These are phyloP conservation scores for Drosophila cyrtoloma DNA, from an alignment of 2,888 invertebrate genomes.

Conservation along the genomic window DNA sequence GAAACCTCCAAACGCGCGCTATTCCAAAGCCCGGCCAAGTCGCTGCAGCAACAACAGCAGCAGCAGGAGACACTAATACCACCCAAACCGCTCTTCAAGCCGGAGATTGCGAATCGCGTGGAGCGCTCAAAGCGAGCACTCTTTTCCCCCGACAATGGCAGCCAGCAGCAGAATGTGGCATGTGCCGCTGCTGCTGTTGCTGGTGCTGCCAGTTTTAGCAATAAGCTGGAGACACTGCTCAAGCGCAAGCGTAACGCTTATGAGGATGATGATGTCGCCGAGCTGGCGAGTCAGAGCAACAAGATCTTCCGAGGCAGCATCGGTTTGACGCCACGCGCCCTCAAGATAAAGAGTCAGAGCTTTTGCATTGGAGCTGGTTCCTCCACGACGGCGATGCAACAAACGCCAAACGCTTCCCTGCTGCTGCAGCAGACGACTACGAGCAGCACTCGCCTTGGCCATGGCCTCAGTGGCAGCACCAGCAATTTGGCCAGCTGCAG, in stretches of 20 bases:
- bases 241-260: slow-evolving; percentile 81
- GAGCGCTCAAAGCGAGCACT: slow-evolving; percentile 89
- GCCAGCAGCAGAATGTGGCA: slow-evolving; percentile 1
- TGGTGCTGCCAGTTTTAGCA: slow-evolving; percentile 41
- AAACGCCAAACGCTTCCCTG: slow-evolving; percentile 9
- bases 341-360: slow-evolving; percentile 85
- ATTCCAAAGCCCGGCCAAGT: slow-evolving; percentile 90
- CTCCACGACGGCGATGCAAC: slow-evolving; percentile 56
- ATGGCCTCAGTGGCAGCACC: slow-evolving; percentile 63
- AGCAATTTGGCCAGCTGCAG: slow-evolving; percentile 42
- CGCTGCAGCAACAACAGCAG: slow-evolving; percentile 85
- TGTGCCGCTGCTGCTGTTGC: slow-evolving; percentile 6
- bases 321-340: slow-evolving; percentile 81
- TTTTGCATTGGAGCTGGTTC: slow-evolving; percentile 84
- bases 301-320: slow-evolving; percentile 71
- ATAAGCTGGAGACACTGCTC: slow-evolving; percentile 73
- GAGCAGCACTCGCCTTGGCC: slow-evolving; percentile 27
- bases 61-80: slow-evolving; percentile 62
- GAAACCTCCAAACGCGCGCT: slow-evolving; percentile 90
- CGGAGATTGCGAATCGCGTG: slow-evolving; percentile 85
- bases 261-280: slow-evolving; percentile 74
- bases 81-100: slow-evolving; percentile 82
- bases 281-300: slow-evolving; percentile 69
- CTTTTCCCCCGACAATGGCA: slow-evolving; percentile 87
- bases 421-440: not conserved